Evolutionary conservation across 2,113 vertebrate genomes (phyloP), one percentile per base, ranked within the genome.

Genomic region (Heterochromis multidens): DNA sequence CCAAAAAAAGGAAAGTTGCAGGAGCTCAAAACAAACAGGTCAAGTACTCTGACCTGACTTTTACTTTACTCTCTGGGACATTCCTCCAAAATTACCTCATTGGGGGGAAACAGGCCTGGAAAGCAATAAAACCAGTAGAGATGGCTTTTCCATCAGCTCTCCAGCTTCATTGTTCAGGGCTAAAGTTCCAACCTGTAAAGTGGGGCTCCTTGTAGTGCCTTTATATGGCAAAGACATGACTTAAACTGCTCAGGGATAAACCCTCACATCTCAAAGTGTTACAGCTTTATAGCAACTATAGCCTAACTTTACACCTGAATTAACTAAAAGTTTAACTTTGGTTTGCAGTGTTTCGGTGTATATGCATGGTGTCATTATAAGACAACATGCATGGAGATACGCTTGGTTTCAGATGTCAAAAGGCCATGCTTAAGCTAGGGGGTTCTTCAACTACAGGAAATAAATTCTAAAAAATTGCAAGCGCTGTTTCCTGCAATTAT

Each of bases 41-140:
- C 85, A 93, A 92, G 84, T 92, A 86, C 74, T 87, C 59, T 92
- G 92, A 93, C 93, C 89, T 83, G 86, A 88, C 91, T 94, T 92
- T 93, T 90, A 90, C 86, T 87, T 87, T 70, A 79, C 91, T 88
- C 88, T 62, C 46, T 80, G 87, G 91, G 88, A 90, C 94, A 95
- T 95, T 95, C 93, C 88, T 91, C 77, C 33, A 79, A 86, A 91
- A 90, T 95, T 65, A 95, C 87, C 86, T 96, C 92, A 94, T 92
- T 59, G 37, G 84, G 43, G 87, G 92, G 90, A 88, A 89, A 78
- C 77, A 46, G 82, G 77, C 78, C 78, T 83, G 87, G 83, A 93
- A 91, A 94, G 90, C 85, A 84, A 89, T 93, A 89, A 93, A 94
- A 77, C 72, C 83, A 52, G 65, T 81, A 87, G 83, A 88, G 88